Evolutionary conservation across 2,888 invertebrate species (phyloP).

Genomic region (Desoria tigrina): DNA sequence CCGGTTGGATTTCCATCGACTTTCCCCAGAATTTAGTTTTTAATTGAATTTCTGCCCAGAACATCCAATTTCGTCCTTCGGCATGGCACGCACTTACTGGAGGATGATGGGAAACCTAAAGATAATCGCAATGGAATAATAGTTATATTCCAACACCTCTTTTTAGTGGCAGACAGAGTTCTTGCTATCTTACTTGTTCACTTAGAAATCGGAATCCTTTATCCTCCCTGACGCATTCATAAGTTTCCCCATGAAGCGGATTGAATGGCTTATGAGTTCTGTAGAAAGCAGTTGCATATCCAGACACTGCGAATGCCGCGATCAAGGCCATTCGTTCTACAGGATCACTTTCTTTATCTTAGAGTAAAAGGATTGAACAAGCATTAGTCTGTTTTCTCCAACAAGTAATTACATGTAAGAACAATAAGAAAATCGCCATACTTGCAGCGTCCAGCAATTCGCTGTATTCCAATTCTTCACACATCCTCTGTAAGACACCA

Average conservation of each 20-base stretch:
- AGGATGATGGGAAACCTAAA: slow-evolving; percentile 79
- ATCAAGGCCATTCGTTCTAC: slow-evolving; percentile 74
- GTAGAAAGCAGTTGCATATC: slow-evolving; percentile 69
- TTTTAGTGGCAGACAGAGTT: too few species aligned
- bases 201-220: slow-evolving; percentile 75
- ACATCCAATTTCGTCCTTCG: slow-evolving; percentile 72
- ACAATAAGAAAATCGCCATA: slow-evolving; percentile 20
- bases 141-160: too few species aligned
- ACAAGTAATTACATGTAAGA: background rate
- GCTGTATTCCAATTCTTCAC: slow-evolving; percentile 81
- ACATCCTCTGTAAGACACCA: slow-evolving; percentile 74
- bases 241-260: slow-evolving; percentile 79
- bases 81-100: slow-evolving; percentile 80
- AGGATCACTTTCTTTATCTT: slow-evolving; percentile 65
- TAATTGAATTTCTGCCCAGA: slow-evolving; percentile 81
- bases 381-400: background rate
- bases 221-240: slow-evolving; percentile 76
- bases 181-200: slow-evolving; percentile 66
- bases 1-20: slow-evolving; percentile 84
- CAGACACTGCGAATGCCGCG: slow-evolving; percentile 78
- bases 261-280: slow-evolving; percentile 83
- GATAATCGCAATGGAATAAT: background rate
- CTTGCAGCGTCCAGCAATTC: slow-evolving; percentile 74
- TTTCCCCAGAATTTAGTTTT: slow-evolving; percentile 90
- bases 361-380: background rate